Base-by-base conservation (phyloP, 2,113 vertebrate genomes). In the Lethenteron camtschaticum region DNA sequence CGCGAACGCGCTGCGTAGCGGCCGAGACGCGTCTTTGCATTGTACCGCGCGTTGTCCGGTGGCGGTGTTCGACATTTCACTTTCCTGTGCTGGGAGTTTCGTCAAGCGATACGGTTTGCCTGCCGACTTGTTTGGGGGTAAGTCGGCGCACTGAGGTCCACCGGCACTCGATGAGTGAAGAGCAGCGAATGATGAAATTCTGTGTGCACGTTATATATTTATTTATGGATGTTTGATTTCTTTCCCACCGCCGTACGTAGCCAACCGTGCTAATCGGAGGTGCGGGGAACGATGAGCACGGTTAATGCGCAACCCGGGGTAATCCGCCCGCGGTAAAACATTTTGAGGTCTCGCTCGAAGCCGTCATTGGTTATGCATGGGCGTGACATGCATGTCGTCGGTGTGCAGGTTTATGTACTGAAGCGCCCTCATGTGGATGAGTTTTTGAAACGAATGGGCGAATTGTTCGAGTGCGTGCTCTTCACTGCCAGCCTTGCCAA, bases 401-500 rank as follows among this genome's bases (percentile, higher is more conserved):
- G 57, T 75, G 58, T 56, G 0, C 79, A 97, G 94, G 94, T 96
- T 55, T 91, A 96, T 0, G 94, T 97, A 72, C 79, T 96, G 72
- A 97, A 96, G 78, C 80, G 94, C 74, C 94, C 91, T 0, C 85
- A 94, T 0, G 94, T 97, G 20, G 94, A 97, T 0, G 88, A 96
- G 75, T 97, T 96, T 77, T 82, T 96, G 9, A 84, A 84, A 76
- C 81, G 90, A 69, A 96, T 97, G 91, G 91, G 94, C 0, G 88
- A 97, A 78, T 76, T 97, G 76, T 97, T 97, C 1, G 94, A 96
- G 77, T 97, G 94, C 0, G 89, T 96, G 72, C 81, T 97, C 68
- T 97, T 96, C 85, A 96, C 94, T 0, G 94, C 91, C 41, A 97
- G 94, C 73, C 83, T 97, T 72, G 86, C 94, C 76, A 96, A 97